A percentile compares a stretch with the other conserved stretches of the same genome.
Evolutionary conservation across 2,113 vertebrate genomes (phyloP).

Genomic region (Microcebus tavaratra): DNA sequence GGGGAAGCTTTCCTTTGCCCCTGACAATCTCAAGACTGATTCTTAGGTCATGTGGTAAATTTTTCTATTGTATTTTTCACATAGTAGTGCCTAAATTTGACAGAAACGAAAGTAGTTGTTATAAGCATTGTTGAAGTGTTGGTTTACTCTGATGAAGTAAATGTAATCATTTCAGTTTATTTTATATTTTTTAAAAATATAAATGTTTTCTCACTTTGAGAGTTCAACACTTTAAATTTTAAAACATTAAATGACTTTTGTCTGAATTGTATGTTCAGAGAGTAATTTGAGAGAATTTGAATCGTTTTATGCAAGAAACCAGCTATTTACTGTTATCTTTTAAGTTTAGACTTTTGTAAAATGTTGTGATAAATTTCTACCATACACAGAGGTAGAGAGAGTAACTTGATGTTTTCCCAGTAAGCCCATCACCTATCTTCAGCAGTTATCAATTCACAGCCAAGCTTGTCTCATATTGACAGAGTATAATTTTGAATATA

Average conservation of each 20-base stretch:
- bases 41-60: background rate
- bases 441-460: background rate
- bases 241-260: background rate
- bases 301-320: background rate
- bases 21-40: background rate
- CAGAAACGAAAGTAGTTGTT: background rate
- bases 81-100: background rate
- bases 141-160: background rate
- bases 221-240: background rate
- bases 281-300: background rate
- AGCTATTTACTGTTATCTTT: background rate
- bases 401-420: background rate
- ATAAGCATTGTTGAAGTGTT: background rate
- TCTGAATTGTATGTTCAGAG: background rate
- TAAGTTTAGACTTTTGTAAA: background rate
- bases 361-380: background rate
- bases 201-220: background rate
- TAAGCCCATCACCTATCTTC: background rate
- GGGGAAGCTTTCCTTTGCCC: too few relatives aligned
- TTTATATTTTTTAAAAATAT: constrained; percentile 9
- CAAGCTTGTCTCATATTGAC: background rate
- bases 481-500: background rate
- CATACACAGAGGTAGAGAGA: background rate
- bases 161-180: background rate
- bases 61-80: background rate